Conservation (phyloP, 2,797 vertebrate species). For the Acanthiza pusilla region DNA sequence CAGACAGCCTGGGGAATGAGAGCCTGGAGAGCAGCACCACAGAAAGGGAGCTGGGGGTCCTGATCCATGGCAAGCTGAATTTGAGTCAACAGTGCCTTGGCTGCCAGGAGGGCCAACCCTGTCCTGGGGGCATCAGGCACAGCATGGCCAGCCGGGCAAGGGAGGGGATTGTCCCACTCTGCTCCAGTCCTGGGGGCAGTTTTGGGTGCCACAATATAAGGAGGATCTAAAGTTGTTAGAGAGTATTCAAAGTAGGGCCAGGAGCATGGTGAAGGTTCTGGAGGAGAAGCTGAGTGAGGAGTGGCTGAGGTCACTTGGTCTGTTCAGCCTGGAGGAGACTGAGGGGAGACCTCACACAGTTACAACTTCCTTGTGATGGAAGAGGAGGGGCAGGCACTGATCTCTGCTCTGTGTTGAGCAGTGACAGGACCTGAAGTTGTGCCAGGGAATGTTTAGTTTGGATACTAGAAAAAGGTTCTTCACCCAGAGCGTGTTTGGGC, state of each 20-base stretch:
- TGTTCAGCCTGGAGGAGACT: neutral
- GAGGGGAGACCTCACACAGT: neutral
- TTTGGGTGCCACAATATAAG: neutral
- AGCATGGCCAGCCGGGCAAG: rapidly evolving
- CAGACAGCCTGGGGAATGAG: too few species aligned
- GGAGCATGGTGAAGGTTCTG: neutral
- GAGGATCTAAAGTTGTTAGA: neutral
- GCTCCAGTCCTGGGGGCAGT: neutral
- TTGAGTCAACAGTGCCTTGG: neutral
- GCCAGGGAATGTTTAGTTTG: rapidly evolving
- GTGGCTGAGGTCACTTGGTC: neutral
- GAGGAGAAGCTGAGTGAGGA: neutral
- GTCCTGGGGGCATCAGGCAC: neutral
- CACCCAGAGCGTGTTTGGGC: neutral
- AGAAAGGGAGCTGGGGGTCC: neutral
- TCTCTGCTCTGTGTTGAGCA: neutral
- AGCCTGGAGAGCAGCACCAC: neutral
- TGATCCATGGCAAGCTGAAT: rapidly evolving
- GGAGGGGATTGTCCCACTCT: rapidly evolving
- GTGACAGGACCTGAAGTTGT: neutral
- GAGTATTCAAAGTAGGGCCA: neutral
- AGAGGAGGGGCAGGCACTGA: too few species aligned
- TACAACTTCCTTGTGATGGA: neutral
- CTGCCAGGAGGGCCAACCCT: neutral
- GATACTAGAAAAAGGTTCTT: neutral